Percentiles rank a stretch among this genome's conserved stretches.
Evolutionary conservation across 2,113 vertebrate genomes (phyloP).

Genomic region (Phocoena sinus): DNA sequence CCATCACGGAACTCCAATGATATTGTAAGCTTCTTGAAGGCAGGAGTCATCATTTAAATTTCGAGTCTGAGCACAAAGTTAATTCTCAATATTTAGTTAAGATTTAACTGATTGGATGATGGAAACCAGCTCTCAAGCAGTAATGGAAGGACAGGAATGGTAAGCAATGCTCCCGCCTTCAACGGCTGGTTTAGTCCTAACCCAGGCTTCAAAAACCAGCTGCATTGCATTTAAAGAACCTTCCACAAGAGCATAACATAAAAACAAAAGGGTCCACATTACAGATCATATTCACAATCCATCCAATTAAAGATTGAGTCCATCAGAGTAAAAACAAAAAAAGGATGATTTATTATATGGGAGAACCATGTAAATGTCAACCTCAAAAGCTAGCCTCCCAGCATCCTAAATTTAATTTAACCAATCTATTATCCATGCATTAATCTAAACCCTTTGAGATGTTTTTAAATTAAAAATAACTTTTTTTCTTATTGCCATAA

Average conservation of each 20-base stretch:
- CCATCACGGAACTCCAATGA: not conserved
- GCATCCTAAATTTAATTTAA: not conserved
- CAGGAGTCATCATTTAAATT: not conserved
- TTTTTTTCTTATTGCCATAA: constrained; percentile 1
- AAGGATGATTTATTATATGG: not conserved
- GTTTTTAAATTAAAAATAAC: constrained; percentile 16
- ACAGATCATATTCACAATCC: not conserved
- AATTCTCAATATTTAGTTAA: not conserved
- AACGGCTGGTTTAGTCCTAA: constrained; percentile 11
- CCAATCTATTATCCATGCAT: not conserved
- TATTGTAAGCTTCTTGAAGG: not conserved
- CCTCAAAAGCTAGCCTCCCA: not conserved
- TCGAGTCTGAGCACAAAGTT: not conserved
- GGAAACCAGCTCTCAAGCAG: not conserved
- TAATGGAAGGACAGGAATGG: not conserved
- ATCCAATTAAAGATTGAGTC: not conserved
- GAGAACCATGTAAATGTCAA: not conserved
- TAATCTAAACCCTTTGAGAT: not conserved
- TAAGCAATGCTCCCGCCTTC: not conserved
- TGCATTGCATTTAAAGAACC: not conserved
- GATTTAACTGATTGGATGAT: not conserved
- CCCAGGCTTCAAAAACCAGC: not conserved
- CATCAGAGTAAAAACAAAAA: not conserved
- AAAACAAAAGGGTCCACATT: not conserved
- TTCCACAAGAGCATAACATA: not conserved